Evolutionary conservation across 2,888 invertebrate species (phyloP).

Genomic region (Lasioglossum calceatum): DNA sequence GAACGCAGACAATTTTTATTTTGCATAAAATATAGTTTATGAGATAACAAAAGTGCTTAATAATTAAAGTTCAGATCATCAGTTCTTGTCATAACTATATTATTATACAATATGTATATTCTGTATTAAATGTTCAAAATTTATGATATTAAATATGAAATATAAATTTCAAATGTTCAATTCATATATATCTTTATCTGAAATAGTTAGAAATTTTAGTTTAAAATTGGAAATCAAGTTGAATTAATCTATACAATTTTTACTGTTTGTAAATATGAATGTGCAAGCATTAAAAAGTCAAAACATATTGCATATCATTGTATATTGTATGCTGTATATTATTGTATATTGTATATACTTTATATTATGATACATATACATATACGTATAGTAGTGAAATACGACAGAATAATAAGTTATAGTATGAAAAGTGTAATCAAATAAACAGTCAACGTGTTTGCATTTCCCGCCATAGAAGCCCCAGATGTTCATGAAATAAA

Average conservation of each 20-base stretch:
- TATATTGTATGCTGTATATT: too few relatives aligned
- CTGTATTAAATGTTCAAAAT: not conserved
- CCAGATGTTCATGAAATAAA: conserved; percentile 49
- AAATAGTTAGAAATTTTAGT: not conserved
- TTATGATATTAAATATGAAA: not conserved
- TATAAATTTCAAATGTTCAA: not conserved
- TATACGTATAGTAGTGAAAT: not conserved
- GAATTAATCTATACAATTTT: not conserved
- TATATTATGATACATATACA: too few relatives aligned
- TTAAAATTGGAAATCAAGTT: too few relatives aligned
- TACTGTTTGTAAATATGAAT: not conserved
- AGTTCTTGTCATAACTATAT: not conserved
- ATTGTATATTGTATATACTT: too few relatives aligned
- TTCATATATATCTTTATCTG: not conserved
- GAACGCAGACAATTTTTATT: too few relatives aligned
- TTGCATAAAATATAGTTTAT: not conserved
- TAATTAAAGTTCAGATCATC: not conserved
- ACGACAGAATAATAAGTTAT: not conserved
- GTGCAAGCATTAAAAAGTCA: not conserved
- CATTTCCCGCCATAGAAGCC: not conserved
- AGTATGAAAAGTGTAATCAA: not conserved
- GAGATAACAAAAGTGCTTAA: too few relatives aligned
- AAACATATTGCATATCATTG: not conserved
- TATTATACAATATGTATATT: not conserved
- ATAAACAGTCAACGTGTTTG: conserved; percentile 17